Percentiles rank a stretch among this genome's conserved stretches.
These are phyloP conservation scores for Tortrix viridana DNA, from an alignment of 2,888 invertebrate species.

Conservation along the genomic window DNA sequence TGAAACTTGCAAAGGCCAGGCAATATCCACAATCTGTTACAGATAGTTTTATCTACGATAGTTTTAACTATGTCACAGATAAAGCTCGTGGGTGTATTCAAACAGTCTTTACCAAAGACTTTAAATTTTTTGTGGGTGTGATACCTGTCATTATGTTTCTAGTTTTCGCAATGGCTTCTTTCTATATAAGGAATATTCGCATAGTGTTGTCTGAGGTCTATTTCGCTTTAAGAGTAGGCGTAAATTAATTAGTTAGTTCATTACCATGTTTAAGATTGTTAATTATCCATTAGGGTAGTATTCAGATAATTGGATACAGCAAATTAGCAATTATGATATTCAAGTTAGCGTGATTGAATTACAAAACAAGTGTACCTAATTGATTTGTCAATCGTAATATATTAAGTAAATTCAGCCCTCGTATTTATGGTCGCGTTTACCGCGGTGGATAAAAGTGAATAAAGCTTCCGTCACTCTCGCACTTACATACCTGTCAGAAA, in stretches of 20 bases:
- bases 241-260: conserved; percentile 19
- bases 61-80: neutral
- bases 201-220: conserved; percentile 7
- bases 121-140: conserved; percentile 10
- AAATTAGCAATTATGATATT: conserved; percentile 3
- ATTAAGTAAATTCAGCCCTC: too few species aligned
- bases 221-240: conserved; percentile 21
- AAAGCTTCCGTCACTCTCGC: too few species aligned
- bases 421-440: too few species aligned
- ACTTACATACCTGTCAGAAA: too few species aligned
- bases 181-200: conserved; percentile 31
- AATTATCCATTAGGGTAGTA: conserved; percentile 23
- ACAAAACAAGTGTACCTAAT: too few species aligned
- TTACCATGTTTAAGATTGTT: conserved; percentile 23
- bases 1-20: too few species aligned
- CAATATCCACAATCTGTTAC: too few species aligned
- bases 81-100: conserved; percentile 4
- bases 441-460: too few species aligned
- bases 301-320: conserved; percentile 5
- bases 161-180: conserved; percentile 28
- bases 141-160: conserved; percentile 21
- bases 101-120: conserved; percentile 3
- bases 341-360: neutral
- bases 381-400: too few species aligned
- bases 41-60: too few species aligned